Evolutionary conservation across 2,797 vertebrate species (phyloP).

Genomic region (Malurus splendens): DNA sequence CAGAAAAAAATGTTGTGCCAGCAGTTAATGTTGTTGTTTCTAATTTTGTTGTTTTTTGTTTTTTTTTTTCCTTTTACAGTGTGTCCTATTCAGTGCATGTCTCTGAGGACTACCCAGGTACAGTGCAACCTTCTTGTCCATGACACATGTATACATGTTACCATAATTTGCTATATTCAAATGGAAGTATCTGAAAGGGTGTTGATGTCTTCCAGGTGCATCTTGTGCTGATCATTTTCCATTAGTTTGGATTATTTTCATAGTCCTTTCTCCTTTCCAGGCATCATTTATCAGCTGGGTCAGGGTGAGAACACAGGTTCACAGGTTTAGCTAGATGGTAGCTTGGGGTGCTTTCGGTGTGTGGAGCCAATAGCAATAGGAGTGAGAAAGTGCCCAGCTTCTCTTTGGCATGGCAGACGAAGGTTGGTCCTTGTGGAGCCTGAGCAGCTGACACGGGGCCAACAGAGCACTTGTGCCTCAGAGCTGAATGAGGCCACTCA

Average conservation of each 20-base stretch:
- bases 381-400: not conserved
- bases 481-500: not conserved
- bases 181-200: not conserved
- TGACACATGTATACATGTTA: not conserved
- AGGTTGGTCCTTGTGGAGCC: not conserved
- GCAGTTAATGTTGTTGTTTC: constrained; percentile 9
- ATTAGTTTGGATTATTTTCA: constrained; percentile 4
- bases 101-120: constrained; percentile 91
- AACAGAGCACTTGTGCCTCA: not conserved
- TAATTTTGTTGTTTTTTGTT: not conserved
- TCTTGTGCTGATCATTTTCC: not conserved
- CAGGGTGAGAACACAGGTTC: not conserved
- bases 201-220: not conserved
- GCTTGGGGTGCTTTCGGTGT: not conserved
- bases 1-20: not conserved
- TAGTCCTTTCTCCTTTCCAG: not conserved
- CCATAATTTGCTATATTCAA: not conserved
- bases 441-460: not conserved
- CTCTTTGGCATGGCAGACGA: not conserved
- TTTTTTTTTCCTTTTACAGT: constrained; percentile 62
- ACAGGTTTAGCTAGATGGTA: not conserved
- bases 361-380: not conserved
- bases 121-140: not conserved
- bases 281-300: not conserved
- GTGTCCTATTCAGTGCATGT: constrained; percentile 86